phyloP scores from a whole-genome alignment of 2,888 invertebrate genomes.

The Cremastinae sp. region DNA sequence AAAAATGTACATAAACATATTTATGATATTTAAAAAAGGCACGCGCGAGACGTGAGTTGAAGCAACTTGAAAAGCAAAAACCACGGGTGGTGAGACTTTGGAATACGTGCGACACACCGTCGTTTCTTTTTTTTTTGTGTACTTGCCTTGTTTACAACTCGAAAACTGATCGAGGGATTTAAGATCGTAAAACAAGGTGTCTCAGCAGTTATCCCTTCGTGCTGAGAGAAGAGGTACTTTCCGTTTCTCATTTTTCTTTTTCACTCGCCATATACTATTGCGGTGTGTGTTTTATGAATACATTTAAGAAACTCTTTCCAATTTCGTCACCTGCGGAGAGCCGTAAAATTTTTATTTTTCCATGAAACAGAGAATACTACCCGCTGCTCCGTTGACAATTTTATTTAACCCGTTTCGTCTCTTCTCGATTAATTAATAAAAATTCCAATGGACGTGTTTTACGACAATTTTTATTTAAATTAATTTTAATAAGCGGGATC shows the following conservation, averaged over 20 bases:
- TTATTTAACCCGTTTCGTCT: no score
- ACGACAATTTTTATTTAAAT: no score
- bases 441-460: no score
- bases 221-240: slow-evolving; percentile 22
- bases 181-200: slow-evolving; percentile 53
- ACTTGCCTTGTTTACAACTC: slow-evolving; percentile 60
- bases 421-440: no score
- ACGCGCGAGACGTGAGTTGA: slow-evolving; percentile 62
- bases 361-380: no score
- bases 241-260: background rate
- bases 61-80: slow-evolving; percentile 51
- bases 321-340: no score
- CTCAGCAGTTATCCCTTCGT: slow-evolving; percentile 37
- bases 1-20: background rate
- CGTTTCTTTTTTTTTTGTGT: slow-evolving; percentile 1
- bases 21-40: slow-evolving; percentile 16
- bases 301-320: background rate
- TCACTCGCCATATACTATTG: slow-evolving; percentile 13
- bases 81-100: slow-evolving; percentile 61
- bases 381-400: no score
- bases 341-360: no score
- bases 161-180: slow-evolving; percentile 64
- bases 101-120: slow-evolving; percentile 49
- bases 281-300: slow-evolving; percentile 25
- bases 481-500: no score